These are phyloP conservation scores for Sebastes dallii DNA, from an alignment of 2,797 vertebrate genomes.

Conservation along the genomic window DNA sequence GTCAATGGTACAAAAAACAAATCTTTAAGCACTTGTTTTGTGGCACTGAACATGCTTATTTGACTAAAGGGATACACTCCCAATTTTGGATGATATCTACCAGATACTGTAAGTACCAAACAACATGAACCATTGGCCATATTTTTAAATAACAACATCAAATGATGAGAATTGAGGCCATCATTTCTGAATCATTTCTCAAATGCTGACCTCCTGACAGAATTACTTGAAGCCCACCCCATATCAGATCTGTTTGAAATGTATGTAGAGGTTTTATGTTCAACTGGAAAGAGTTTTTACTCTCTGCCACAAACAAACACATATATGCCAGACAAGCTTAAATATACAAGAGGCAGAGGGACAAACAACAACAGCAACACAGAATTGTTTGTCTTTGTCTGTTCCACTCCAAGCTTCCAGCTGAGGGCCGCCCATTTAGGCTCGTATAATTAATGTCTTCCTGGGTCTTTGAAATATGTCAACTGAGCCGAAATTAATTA, in stretches of 20 bases:
- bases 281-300: not conserved
- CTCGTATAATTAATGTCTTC: slow-evolving; percentile 2
- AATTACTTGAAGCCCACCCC: not conserved
- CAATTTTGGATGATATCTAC: not conserved
- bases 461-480: slow-evolving; percentile 26
- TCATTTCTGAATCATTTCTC: not conserved
- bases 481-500: slow-evolving; percentile 30
- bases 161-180: not conserved
- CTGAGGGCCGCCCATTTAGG: not conserved
- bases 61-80: not conserved
- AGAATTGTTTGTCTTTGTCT: not conserved
- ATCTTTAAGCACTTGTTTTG: not conserved
- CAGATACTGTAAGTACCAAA: not conserved
- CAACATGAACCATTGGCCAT: not conserved
- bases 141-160: not conserved
- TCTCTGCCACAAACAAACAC: not conserved
- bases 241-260: not conserved
- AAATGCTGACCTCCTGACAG: not conserved
- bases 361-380: slow-evolving; percentile 3
- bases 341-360: slow-evolving; percentile 1
- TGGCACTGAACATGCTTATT: not conserved
- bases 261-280: not conserved
- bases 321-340: not conserved
- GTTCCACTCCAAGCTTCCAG: slow-evolving; percentile 3
- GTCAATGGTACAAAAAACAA: not conserved